Conservation (phyloP, 2,797 vertebrate genomes). For the Pteronotus mesoamericanus region DNA sequence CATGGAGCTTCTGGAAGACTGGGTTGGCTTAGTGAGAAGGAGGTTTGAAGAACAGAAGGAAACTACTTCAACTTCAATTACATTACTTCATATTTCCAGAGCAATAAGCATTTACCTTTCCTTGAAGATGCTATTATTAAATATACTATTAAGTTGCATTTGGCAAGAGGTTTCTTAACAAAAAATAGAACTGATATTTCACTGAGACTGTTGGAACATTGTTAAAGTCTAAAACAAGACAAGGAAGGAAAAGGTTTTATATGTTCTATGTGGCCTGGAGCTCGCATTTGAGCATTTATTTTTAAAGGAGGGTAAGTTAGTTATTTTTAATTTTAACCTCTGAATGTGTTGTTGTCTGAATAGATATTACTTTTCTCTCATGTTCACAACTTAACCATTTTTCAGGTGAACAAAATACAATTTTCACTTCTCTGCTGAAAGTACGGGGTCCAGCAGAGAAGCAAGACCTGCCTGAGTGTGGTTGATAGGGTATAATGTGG, state of each 20-base stretch:
- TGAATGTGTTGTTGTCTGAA: neutral
- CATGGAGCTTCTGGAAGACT: neutral
- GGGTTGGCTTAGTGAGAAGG: neutral
- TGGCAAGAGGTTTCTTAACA: neutral
- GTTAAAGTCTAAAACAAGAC: constrained; percentile 8
- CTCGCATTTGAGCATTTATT: neutral
- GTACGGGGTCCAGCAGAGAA: neutral
- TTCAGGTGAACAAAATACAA: constrained; percentile 1
- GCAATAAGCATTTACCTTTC: neutral
- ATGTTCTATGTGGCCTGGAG: neutral
- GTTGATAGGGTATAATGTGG: too few relatives aligned
- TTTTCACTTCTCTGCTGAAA: constrained; percentile 50
- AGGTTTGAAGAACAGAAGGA: neutral
- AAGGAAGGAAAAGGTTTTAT: neutral
- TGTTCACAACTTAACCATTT: neutral
- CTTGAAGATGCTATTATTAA: neutral
- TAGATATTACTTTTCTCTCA: neutral
- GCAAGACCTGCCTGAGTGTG: too few relatives aligned
- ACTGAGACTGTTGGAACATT: neutral
- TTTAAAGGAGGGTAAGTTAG: neutral
- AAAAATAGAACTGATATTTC: neutral
- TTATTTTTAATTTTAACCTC: constrained; percentile 10
- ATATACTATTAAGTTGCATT: neutral
- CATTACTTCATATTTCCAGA: neutral
- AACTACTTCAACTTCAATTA: neutral